Percentiles rank a stretch among this genome's conserved stretches.
These are phyloP conservation scores for Zaprionus nigranus DNA, from an alignment of 1,140 invertebrate species.

Conservation along the genomic window DNA sequence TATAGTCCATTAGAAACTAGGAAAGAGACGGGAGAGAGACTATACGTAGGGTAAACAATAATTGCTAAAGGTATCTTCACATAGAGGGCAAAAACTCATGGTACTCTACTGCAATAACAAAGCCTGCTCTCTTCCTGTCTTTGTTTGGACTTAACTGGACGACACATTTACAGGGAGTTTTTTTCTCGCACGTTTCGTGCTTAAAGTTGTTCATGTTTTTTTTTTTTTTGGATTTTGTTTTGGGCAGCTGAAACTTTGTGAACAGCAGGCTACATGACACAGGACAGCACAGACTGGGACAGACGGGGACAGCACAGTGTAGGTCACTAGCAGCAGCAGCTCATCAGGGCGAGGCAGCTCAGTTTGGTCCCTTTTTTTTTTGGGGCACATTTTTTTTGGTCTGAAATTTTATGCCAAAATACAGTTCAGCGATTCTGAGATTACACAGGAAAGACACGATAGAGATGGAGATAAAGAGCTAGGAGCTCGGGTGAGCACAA, in stretches of 20 bases:
- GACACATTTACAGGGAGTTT: conserved; percentile 25
- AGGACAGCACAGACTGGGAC: conserved; percentile 3
- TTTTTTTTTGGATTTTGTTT: conserved; percentile 5
- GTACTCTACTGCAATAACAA: conserved; percentile 58
- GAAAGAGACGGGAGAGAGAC: not conserved
- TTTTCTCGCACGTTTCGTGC: conserved; percentile 6
- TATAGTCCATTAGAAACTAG: not conserved
- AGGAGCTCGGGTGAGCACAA: conserved; percentile 25
- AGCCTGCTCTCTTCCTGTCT: conserved; percentile 58
- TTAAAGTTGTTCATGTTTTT: conserved; percentile 10
- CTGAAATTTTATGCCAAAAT: conserved; percentile 78
- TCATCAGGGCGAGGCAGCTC: conserved; percentile 32
- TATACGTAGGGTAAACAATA: conserved; percentile 28
- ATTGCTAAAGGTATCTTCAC: conserved; percentile 31
- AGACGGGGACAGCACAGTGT: not conserved
- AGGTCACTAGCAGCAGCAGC: conserved; percentile 11
- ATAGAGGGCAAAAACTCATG: conserved; percentile 25
- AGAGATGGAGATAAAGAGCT: not conserved
- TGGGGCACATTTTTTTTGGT: conserved; percentile 22
- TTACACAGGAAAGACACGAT: conserved; percentile 37
- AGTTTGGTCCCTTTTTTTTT: conserved; percentile 5
- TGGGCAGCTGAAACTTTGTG: not conserved
- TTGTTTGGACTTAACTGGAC: conserved; percentile 67
- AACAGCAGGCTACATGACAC: not conserved
- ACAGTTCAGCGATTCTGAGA: conserved; percentile 78